Percentiles rank a stretch among this genome's conserved stretches.
phyloP scores from a whole-genome alignment of 2,888 invertebrate genomes.

The Anthophora plumipes region DNA sequence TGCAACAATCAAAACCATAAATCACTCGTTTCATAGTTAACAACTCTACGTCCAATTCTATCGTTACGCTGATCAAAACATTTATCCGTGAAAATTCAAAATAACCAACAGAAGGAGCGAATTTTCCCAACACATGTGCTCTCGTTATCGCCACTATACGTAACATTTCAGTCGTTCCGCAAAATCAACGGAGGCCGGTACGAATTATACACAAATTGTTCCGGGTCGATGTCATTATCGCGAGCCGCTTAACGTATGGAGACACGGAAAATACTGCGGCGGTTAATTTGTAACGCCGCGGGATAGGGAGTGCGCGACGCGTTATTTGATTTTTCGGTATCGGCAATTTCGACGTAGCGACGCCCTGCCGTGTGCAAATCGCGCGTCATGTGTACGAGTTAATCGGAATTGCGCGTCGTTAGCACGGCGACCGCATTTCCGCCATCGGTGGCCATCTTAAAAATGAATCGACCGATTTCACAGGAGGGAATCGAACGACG shows the following conservation, averaged over 20 bases:
- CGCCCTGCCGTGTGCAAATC: conserved; percentile 26
- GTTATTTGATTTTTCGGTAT: conserved; percentile 62
- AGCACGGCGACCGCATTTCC: conserved; percentile 18
- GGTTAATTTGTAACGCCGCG: conserved; percentile 70
- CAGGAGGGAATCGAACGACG: background rate
- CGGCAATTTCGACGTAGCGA: conserved; percentile 34
- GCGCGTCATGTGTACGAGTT: conserved; percentile 42
- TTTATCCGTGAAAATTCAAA: too few relatives aligned
- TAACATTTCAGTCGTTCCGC: conserved; percentile 1
- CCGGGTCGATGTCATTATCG: conserved; percentile 53
- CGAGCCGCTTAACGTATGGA: conserved; percentile 54
- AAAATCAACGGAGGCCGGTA: conserved; percentile 26
- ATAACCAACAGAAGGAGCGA: too few relatives aligned
- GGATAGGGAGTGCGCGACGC: conserved; percentile 12
- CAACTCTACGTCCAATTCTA: too few relatives aligned
- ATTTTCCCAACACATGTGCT: too few relatives aligned
- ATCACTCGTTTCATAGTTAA: too few relatives aligned
- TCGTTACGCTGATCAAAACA: too few relatives aligned
- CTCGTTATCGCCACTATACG: background rate
- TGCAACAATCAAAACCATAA: too few relatives aligned
- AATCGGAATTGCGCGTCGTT: conserved; percentile 51
- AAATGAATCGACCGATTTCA: conserved; percentile 14
- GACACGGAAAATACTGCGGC: conserved; percentile 65
- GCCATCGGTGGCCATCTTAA: background rate
- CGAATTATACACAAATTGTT: conserved; percentile 66